Conservation (phyloP, 2,888 invertebrate genomes). For the Chrysodeixis includens region DNA sequence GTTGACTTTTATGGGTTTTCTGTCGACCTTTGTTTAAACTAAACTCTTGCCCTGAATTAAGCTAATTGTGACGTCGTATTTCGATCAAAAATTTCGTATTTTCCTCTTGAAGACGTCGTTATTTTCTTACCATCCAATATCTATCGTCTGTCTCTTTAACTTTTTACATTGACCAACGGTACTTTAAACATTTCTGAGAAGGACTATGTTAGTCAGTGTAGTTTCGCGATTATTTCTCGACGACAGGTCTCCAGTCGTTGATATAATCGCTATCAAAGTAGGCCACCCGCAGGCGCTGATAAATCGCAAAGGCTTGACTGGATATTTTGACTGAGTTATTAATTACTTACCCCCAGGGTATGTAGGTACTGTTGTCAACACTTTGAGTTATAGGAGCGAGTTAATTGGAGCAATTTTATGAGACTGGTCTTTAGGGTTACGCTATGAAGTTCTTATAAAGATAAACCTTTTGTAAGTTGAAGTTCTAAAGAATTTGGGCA, state of each 20-base stretch:
- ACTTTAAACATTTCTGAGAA: no score
- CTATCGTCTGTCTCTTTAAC: no score
- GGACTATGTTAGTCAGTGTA: no score
- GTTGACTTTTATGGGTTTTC: conserved; percentile 8
- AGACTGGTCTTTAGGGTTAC: no score
- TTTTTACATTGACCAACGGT: no score
- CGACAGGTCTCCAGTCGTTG: neutral
- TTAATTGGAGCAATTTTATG: no score
- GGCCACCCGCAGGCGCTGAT: conserved; percentile 26
- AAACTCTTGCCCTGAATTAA: neutral
- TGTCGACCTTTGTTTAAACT: neutral
- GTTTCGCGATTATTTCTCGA: neutral
- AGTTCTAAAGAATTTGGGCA: no score
- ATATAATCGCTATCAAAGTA: conserved; percentile 11
- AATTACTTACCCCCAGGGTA: conserved; percentile 21
- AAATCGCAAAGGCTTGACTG: conserved; percentile 30
- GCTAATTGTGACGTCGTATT: neutral
- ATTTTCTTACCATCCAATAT: no score
- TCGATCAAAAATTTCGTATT: neutral
- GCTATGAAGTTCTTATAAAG: no score
- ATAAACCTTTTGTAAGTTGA: no score
- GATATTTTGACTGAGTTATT: conserved; percentile 23
- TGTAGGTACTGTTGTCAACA: neutral
- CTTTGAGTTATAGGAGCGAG: neutral
- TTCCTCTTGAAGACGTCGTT: no score